Percentiles rank a stretch among this genome's conserved stretches.
phyloP scores from a whole-genome alignment of 2,797 vertebrate genomes.

The Pangasius larnaudii region DNA sequence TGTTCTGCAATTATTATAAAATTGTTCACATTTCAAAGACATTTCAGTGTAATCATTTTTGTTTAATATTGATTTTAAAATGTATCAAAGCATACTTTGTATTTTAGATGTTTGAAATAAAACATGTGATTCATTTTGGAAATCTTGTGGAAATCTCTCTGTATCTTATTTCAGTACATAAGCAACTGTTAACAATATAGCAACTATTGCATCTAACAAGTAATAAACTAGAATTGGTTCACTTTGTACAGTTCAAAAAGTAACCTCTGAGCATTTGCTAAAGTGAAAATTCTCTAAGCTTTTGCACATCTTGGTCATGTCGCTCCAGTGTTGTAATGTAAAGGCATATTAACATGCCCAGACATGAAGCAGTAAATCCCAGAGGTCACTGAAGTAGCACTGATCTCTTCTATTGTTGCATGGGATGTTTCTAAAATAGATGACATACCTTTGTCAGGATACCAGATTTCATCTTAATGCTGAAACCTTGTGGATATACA shows the following conservation, averaged over 20 bases:
- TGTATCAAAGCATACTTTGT: background rate
- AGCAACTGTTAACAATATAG: background rate
- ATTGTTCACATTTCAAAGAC: background rate
- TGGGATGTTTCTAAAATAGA: background rate
- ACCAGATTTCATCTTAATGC: background rate
- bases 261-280: background rate
- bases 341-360: constrained; percentile 43
- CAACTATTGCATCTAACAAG: background rate
- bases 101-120: background rate
- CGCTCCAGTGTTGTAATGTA: constrained; percentile 3
- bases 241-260: background rate
- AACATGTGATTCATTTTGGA: background rate
- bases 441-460: background rate
- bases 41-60: background rate
- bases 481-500: background rate
- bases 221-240: background rate
- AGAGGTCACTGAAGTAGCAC: background rate
- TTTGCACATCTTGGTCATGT: constrained; percentile 27
- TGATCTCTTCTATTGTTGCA: constrained; percentile 1
- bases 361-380: constrained; percentile 37
- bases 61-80: background rate
- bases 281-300: background rate
- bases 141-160: background rate
- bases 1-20: background rate
- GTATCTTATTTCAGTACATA: background rate